Conservation (phyloP, 1,140 invertebrate species). For the Melanaphis sacchari region DNA sequence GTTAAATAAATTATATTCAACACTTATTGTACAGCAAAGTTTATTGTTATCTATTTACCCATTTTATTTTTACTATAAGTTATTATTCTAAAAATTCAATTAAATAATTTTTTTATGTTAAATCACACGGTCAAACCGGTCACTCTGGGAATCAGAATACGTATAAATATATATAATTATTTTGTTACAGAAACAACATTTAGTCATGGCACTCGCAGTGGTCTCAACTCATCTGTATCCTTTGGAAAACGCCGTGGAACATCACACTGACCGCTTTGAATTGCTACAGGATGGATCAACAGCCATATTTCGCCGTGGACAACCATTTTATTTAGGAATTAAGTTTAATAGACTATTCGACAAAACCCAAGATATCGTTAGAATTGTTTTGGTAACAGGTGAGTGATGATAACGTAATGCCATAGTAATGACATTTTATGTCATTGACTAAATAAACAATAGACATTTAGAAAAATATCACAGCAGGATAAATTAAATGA, state of each 20-base stretch:
- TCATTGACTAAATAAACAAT: neutral
- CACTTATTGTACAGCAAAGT: no score
- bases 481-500: neutral
- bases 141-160: neutral
- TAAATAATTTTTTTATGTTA: neutral
- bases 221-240: constrained; percentile 71
- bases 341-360: constrained; percentile 69
- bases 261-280: constrained; percentile 73
- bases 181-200: neutral
- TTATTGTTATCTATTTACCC: no score
- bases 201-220: constrained; percentile 62
- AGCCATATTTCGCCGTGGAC: constrained; percentile 71
- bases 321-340: constrained; percentile 71
- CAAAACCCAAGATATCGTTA: constrained; percentile 67
- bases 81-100: neutral
- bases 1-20: no score
- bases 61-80: no score
- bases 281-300: constrained; percentile 67
- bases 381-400: constrained; percentile 71
- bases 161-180: neutral
- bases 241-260: constrained; percentile 69
- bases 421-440: neutral
- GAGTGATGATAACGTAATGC: constrained; percentile 59
- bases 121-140: no score
- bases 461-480: neutral